Evolutionary conservation across 2,888 invertebrate genomes (phyloP).

Genomic region (Parasteatoda lunata): DNA sequence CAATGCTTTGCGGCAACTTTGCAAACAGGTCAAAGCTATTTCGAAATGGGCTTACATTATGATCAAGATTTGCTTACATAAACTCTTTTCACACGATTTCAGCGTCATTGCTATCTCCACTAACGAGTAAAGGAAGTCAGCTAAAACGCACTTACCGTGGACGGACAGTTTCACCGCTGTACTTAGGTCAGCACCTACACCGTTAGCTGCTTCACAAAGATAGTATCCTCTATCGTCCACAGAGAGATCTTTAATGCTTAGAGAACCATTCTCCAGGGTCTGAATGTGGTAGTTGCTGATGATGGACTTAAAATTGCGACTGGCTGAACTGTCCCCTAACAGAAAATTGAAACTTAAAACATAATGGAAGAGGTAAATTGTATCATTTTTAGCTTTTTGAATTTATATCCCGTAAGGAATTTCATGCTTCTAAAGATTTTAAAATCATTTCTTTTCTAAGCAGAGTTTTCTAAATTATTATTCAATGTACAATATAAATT

Average conservation of each 20-base stretch:
- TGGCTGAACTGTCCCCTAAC: conserved; percentile 47
- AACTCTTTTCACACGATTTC: no score
- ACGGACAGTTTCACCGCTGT: conserved; percentile 67
- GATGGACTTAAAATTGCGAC: conserved; percentile 68
- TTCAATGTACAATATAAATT: no score
- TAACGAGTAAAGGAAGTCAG: conserved; percentile 42
- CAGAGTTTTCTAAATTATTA: no score
- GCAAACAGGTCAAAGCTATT: no score
- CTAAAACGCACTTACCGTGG: conserved; percentile 64
- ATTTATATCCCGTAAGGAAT: no score
- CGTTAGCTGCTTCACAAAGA: conserved; percentile 68
- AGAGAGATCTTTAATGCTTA: conserved; percentile 66
- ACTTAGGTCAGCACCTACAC: conserved; percentile 68
- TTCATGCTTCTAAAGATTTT: no score
- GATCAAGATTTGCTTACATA: no score
- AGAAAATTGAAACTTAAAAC: neutral
- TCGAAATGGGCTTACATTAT: no score
- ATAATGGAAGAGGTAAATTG: no score
- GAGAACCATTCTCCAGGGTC: conserved; percentile 68
- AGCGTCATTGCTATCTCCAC: neutral
- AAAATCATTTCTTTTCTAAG: no score
- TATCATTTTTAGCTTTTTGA: no score
- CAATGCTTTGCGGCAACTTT: no score
- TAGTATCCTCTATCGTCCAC: conserved; percentile 67
- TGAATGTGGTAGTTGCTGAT: conserved; percentile 69